Percentiles rank a stretch among this genome's conserved stretches.
phyloP scores from a whole-genome alignment of 2,113 vertebrate genomes.

The Gasterosteus nipponicus region DNA sequence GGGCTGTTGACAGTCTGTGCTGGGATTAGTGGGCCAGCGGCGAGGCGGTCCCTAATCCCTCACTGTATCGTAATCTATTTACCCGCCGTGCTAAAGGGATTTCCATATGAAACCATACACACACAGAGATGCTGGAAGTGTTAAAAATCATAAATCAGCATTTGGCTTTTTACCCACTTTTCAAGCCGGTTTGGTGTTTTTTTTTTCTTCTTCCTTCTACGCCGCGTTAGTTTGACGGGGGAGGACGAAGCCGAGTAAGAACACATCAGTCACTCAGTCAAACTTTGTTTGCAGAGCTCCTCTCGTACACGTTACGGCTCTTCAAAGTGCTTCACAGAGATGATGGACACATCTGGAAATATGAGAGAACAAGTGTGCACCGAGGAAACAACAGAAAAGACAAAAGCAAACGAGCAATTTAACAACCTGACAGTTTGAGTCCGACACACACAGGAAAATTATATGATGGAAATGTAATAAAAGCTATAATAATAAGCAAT shows the following conservation, averaged over 20 bases:
- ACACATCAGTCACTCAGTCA: background rate
- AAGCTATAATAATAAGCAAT: background rate
- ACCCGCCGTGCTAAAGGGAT: slow-evolving; percentile 87
- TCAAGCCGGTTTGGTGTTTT: background rate
- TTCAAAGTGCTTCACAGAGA: background rate
- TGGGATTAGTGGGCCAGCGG: slow-evolving; percentile 88
- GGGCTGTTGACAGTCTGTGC: slow-evolving; percentile 85
- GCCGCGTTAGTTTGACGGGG: background rate
- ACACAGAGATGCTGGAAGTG: slow-evolving; percentile 79
- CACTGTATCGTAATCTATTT: slow-evolving; percentile 90
- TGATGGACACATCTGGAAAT: background rate
- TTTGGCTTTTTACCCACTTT: slow-evolving; percentile 49
- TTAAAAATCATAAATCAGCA: slow-evolving; percentile 72
- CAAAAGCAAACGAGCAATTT: background rate
- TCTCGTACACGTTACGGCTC: background rate
- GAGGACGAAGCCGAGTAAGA: background rate
- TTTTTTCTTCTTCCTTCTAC: background rate
- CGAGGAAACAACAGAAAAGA: background rate
- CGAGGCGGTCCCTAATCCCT: slow-evolving; percentile 87
- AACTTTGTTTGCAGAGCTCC: background rate
- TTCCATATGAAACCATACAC: slow-evolving; percentile 85
- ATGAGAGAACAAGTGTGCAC: background rate
- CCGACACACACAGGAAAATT: background rate
- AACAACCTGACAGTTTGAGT: background rate
- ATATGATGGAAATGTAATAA: background rate